These are phyloP conservation scores for Masnerella sp. DNA, from an alignment of 2,888 invertebrate species.

Conservation along the genomic window DNA sequence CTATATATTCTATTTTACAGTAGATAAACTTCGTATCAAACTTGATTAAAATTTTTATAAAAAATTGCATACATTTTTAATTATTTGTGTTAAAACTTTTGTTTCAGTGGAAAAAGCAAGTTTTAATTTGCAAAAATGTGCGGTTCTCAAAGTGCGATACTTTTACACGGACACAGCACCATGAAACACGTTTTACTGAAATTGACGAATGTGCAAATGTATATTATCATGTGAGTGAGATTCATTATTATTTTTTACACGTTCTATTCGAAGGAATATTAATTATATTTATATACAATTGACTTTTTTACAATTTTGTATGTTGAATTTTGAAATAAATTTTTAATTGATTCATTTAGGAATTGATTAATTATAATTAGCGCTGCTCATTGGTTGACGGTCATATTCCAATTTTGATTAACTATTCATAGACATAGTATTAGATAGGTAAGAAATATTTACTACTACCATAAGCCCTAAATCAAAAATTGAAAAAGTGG, in stretches of 20 bases:
- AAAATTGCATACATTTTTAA: no score
- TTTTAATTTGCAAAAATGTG: constrained; percentile 58
- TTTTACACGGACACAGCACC: constrained; percentile 53
- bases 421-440: no score
- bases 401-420: no score
- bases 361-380: not conserved
- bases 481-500: constrained; percentile 70
- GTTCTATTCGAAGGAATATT: not conserved
- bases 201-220: constrained; percentile 8
- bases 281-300: constrained; percentile 1
- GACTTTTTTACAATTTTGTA: constrained; percentile 2
- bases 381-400: not conserved
- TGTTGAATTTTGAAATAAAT: constrained; percentile 1
- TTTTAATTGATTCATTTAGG: not conserved
- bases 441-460: no score
- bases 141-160: constrained; percentile 63
- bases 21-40: no score
- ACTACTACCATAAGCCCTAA: no score
- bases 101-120: constrained; percentile 19
- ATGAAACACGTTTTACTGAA: constrained; percentile 30
- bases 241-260: constrained; percentile 16
- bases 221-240: constrained; percentile 20
- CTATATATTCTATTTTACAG: no score
- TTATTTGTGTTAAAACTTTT: no score
- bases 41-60: no score